Evolutionary conservation across 2,113 vertebrate genomes (phyloP), one percentile per base, ranked within the genome.

Genomic region (Boleophthalmus pectinirostris): DNA sequence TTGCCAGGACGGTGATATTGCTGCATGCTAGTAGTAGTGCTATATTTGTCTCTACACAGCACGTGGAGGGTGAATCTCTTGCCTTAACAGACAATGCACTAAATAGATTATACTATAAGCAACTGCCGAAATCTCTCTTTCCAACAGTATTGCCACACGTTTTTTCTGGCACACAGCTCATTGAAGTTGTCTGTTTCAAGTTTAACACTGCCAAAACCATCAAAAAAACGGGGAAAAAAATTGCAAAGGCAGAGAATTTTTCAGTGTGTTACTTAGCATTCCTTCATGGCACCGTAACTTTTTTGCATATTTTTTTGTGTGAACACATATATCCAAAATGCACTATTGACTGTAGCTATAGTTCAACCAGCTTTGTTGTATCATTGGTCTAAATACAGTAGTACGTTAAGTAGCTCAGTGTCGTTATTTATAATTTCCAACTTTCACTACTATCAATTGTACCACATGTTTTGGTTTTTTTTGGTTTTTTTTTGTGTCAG

Each of bases 331-430:
- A 91, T 92, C 87, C 90, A 33, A 61, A 91, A 94, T 94, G 92
- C 93, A 93, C 92, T 93, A 93, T 91, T 85, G 90, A 90, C 90
- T 89, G 90, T 91, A 91, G 90, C 91, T 91, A 90, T 88, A 88
- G 90, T 91, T 86, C 83, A 89, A 90, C 87, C 89, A 89, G 86
- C 89, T 90, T 92, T 86, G 86, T 88, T 86, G 85, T 90, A 86
- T 90, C 86, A 88, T 90, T 90, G 84, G 79, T 90, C 87, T 90
- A 82, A 90, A 89, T 87, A 58, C 56, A 58, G 56, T 58, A 90
- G 89, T 91, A 81, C 82, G 80, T 90, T 80, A 90, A 87, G 89
- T 91, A 92, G 91, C 88, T 90, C n/a, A 81, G 78, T 86, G 89
- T 91, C 82, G 81, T 79, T 83, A 13, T 89, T 73, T 89, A 87